Conservation (phyloP, 2,113 vertebrate genomes). For the Neotoma lepida region DNA sequence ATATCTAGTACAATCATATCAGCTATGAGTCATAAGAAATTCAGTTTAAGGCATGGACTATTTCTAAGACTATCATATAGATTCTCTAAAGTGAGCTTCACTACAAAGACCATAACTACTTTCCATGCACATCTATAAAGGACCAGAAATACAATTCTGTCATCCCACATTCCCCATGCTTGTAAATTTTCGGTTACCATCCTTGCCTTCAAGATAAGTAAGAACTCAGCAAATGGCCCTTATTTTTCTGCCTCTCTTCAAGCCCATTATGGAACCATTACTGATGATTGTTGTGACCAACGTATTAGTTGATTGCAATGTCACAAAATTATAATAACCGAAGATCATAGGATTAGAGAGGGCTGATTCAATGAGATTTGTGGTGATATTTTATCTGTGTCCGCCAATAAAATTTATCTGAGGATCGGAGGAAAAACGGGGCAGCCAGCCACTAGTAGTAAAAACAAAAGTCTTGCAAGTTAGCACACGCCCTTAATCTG, state of each 20-base stretch:
- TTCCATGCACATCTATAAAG: not conserved
- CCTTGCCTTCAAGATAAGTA: not conserved
- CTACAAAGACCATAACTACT: not conserved
- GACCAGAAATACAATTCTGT: not conserved
- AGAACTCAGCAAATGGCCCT: not conserved
- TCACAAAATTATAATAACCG: not conserved
- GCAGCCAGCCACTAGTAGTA: too few relatives aligned
- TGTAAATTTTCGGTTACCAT: not conserved
- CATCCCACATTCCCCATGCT: not conserved
- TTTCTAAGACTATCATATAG: not conserved
- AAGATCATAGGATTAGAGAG: not conserved
- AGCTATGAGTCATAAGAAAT: not conserved
- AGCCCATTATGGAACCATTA: not conserved
- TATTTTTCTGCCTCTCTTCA: not conserved
- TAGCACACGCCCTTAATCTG: too few relatives aligned
- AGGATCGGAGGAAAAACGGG: too few relatives aligned
- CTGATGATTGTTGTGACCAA: not conserved
- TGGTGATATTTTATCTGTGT: too few relatives aligned
- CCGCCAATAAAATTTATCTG: too few relatives aligned
- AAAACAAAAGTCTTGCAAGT: too few relatives aligned
- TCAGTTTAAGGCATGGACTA: not conserved
- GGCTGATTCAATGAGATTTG: not conserved
- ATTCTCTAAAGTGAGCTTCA: constrained; percentile 47
- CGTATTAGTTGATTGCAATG: not conserved
- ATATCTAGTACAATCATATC: not conserved